A percentile compares a stretch with the other conserved stretches of the same genome.
Evolutionary conservation across 2,888 invertebrate genomes (phyloP).

Genomic region (Ariolimax columbianus): DNA sequence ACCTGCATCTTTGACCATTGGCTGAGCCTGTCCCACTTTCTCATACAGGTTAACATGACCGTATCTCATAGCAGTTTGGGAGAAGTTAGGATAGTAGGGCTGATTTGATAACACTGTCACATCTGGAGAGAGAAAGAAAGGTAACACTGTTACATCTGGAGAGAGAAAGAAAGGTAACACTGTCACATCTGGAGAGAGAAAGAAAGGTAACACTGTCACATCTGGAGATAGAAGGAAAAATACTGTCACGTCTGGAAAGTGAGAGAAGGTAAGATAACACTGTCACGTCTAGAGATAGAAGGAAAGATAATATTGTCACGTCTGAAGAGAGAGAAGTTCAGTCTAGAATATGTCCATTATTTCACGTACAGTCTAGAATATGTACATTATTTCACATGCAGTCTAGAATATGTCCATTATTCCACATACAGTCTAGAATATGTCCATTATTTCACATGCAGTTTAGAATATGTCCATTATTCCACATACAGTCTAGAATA

Average conservation of each 20-base stretch:
- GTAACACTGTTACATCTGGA: neutral
- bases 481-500: too few relatives aligned
- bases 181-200: neutral
- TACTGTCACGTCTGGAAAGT: too few relatives aligned
- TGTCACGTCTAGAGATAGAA: neutral
- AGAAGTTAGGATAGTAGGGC: neutral
- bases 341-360: too few relatives aligned
- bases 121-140: neutral
- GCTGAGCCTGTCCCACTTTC: constrained; percentile 15
- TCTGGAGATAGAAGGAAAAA: neutral
- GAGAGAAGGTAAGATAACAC: neutral
- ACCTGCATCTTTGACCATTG: neutral
- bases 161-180: neutral
- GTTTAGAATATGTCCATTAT: too few relatives aligned
- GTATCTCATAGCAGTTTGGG: neutral
- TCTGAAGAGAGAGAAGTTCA: too few relatives aligned
- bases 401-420: too few relatives aligned
- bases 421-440: too few relatives aligned
- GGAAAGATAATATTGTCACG: too few relatives aligned
- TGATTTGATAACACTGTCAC: neutral
- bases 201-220: neutral
- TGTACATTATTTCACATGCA: too few relatives aligned
- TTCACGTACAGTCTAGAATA: too few relatives aligned
- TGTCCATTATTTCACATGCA: too few relatives aligned
- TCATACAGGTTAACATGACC: constrained; percentile 6